Percentiles rank a stretch among this genome's conserved stretches.
phyloP scores from a whole-genome alignment of 2,888 invertebrate genomes.

The Mimas tiliae region DNA sequence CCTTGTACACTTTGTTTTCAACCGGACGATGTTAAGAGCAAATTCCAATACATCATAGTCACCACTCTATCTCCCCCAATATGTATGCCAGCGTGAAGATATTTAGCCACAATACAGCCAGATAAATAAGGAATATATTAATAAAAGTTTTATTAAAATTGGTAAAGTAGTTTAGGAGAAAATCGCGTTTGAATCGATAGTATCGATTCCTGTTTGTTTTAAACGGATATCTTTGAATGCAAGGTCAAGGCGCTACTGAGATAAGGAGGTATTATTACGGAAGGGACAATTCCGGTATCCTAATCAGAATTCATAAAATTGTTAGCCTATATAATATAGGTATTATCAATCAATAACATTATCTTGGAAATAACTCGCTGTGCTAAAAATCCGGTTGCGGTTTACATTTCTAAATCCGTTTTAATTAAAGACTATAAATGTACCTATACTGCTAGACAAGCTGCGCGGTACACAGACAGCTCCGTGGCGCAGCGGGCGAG shows the following conservation, averaged over 20 bases:
- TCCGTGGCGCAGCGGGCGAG: no score
- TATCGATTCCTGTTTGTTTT: neutral
- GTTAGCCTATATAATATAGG: neutral
- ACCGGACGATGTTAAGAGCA: neutral
- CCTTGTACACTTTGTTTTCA: slow-evolving; percentile 2
- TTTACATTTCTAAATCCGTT: no score
- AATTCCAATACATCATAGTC: neutral
- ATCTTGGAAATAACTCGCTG: neutral
- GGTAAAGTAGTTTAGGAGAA: neutral
- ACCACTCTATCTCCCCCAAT: neutral
- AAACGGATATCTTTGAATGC: neutral
- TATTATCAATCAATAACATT: slow-evolving; percentile 1
- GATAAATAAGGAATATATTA: neutral
- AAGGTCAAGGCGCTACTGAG: neutral
- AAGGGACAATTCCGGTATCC: slow-evolving; percentile 14
- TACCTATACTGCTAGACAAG: no score
- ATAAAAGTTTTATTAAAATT: neutral
- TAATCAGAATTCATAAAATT: slow-evolving; percentile 15
- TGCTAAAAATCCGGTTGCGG: neutral
- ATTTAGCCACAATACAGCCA: neutral
- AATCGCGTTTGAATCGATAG: neutral
- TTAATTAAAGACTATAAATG: no score
- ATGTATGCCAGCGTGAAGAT: neutral
- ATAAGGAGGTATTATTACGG: slow-evolving; percentile 19
- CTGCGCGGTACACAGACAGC: no score